Base-by-base conservation (phyloP, 2,888 invertebrate genomes). In the Idaea biselata region DNA sequence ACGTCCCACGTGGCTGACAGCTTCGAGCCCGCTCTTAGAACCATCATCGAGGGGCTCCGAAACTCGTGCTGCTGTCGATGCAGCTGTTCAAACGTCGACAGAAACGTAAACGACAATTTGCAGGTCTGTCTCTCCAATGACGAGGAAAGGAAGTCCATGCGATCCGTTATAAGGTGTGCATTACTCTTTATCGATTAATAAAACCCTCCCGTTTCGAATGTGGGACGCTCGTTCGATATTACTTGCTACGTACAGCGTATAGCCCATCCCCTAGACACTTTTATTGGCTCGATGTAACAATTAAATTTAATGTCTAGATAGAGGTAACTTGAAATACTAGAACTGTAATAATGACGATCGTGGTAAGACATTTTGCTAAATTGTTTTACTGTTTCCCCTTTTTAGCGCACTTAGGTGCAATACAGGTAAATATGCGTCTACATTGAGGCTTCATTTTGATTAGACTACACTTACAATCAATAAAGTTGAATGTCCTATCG, bases 131-230 rank as follows among this genome's bases (percentile, higher is more conserved):
- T 91, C 87, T 83, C 89, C 83, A 85, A 87, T 74, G 86, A 86
- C 77, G 86, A 88, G 80, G 87, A 91, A 83, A 93, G 91, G 86
- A 93, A 94, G 81, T 91, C 94, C 68, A 93, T 95, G 91, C 93
- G 94, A 70, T 95, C 95, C 54, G 94, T 95, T 67, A 94, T 95
- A 85, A 95, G 95, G 95, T 95, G 94, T 86, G 87, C 83, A 82
- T 71, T 68, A 58, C 68, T 63, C 77, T 73, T 74, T 81, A 82
- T 84, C 78, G 82, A 83, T 83, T 76, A 65, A 58, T 72, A 73
- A 11, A 44, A 64, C 67, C 68, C 59, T 64, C 62, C 64, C 67
- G 68, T 67, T 74, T 70, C 61, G 61, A 68, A 78, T 73, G 63
- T 72, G 72, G 76, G 75, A 59, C 59, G 63, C 60, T 69, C 65